phyloP scores from a whole-genome alignment of 2,888 invertebrate genomes.

The Gryllus longicercus region DNA sequence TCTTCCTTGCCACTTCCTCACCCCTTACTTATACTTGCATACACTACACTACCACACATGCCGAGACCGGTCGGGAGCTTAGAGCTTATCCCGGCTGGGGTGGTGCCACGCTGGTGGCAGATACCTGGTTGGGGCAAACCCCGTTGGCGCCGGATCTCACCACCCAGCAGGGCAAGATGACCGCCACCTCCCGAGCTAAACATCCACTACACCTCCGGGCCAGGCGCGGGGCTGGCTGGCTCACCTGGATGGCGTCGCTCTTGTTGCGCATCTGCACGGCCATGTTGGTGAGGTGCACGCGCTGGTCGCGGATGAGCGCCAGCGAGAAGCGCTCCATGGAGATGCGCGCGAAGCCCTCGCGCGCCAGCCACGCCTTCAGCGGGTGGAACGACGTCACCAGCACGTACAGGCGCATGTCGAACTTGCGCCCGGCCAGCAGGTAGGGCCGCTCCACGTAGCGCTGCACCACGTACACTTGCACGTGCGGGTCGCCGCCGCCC shows the following conservation, averaged over 20 bases:
- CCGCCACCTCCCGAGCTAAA: no score
- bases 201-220: conserved; percentile 33
- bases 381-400: conserved; percentile 54
- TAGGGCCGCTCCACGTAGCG: conserved; percentile 59
- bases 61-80: no score
- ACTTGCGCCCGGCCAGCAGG: conserved; percentile 58
- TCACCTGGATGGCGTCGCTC: background rate
- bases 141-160: no score
- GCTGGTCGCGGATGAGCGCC: conserved; percentile 55
- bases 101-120: no score
- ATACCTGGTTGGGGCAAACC: no score
- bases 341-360: conserved; percentile 61
- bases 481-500: background rate
- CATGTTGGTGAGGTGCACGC: conserved; percentile 58
- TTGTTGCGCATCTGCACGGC: conserved; percentile 50
- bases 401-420: conserved; percentile 60
- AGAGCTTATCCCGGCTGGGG: no score
- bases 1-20: no score
- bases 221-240: no score
- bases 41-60: no score
- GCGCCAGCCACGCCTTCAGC: conserved; percentile 54
- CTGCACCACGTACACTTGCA: conserved; percentile 53
- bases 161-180: no score
- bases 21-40: no score
- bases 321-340: conserved; percentile 57